Conservation (phyloP, 1,140 invertebrate species). For the Calycopis cecrops region DNA sequence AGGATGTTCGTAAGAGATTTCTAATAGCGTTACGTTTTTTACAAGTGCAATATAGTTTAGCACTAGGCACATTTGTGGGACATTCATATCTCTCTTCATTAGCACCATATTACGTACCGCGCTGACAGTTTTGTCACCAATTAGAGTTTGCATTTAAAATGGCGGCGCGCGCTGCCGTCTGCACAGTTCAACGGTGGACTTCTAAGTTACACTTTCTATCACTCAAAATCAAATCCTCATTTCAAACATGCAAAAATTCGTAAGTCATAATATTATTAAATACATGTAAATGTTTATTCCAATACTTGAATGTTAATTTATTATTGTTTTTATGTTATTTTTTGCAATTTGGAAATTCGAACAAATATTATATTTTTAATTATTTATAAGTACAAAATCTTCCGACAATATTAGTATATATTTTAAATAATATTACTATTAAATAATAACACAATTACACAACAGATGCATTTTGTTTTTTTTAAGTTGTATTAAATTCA, state of each 20-base stretch:
- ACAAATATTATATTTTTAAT: not conserved
- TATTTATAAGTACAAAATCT: too few species aligned
- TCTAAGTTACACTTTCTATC: conserved; percentile 30
- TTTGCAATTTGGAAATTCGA: too few species aligned
- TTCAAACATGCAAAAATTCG: conserved; percentile 56
- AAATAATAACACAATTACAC: not conserved
- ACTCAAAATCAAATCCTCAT: conserved; percentile 22
- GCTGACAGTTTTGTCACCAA: conserved; percentile 53
- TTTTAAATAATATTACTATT: not conserved
- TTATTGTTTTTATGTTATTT: too few species aligned
- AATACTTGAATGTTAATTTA: too few species aligned
- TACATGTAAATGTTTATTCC: too few species aligned
- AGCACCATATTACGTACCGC: conserved; percentile 48
- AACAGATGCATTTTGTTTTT: not conserved
- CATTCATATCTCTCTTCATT: conserved; percentile 45
- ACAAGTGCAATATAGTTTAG: conserved; percentile 28
- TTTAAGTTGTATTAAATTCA: not conserved
- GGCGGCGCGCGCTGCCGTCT: conserved; percentile 16
- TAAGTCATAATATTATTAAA: conserved; percentile 36
- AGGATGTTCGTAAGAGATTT: conserved; percentile 21
- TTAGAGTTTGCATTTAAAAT: conserved; percentile 51
- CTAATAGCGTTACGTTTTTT: conserved; percentile 20
- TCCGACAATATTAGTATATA: not conserved
- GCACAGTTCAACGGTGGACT: conserved; percentile 47
- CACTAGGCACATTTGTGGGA: conserved; percentile 35